phyloP scores from a whole-genome alignment of 1,140 invertebrate genomes.

The Drosophila lacteicornis region DNA sequence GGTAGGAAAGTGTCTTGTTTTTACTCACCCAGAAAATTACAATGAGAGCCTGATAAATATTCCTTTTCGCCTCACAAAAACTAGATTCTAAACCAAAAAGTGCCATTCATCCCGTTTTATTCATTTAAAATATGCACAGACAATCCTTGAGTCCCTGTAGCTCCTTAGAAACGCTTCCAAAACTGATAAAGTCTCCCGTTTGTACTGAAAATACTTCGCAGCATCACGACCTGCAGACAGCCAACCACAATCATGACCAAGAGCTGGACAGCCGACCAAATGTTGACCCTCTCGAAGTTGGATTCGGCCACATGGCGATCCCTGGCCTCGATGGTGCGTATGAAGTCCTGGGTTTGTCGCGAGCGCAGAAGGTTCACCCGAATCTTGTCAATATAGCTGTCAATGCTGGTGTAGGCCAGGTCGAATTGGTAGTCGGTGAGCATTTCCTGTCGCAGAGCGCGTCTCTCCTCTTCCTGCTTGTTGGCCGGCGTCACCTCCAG shows the following conservation, averaged over 20 bases:
- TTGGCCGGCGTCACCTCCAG: constrained; percentile 87
- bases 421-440: constrained; percentile 87
- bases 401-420: constrained; percentile 85
- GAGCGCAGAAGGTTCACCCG: constrained; percentile 87
- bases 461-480: constrained; percentile 29
- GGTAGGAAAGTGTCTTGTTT: no score
- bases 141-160: no score
- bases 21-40: no score
- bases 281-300: constrained; percentile 89
- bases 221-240: constrained; percentile 88
- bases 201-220: constrained; percentile 89
- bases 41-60: no score
- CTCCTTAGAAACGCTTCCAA: constrained; percentile 79
- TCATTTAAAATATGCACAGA: neutral
- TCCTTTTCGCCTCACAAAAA: no score
- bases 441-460: constrained; percentile 85
- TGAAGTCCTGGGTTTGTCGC: constrained; percentile 89
- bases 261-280: constrained; percentile 89
- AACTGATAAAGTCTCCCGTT: constrained; percentile 86
- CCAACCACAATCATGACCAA: constrained; percentile 90
- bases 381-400: constrained; percentile 86
- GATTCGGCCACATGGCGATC: constrained; percentile 91
- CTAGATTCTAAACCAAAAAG: no score
- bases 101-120: no score
- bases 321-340: constrained; percentile 89